A percentile compares a stretch with the other conserved stretches of the same genome.
phyloP scores from a whole-genome alignment of 2,113 vertebrate genomes.

The Pelodiscus sinensis region DNA sequence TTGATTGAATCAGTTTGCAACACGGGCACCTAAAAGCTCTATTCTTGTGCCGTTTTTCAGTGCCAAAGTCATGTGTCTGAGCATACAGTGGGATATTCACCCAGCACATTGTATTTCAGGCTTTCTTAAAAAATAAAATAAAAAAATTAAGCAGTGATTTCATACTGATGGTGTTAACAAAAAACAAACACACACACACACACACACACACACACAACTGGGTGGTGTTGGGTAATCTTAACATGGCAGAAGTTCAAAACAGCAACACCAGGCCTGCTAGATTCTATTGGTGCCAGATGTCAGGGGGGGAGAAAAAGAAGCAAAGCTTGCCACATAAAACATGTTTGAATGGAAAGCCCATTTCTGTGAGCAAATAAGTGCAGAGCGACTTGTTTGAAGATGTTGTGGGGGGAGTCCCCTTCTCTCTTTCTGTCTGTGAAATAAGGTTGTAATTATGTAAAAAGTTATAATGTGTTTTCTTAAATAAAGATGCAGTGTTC shows the following conservation, averaged over 20 bases:
- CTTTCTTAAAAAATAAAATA: neutral
- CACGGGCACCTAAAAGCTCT: slow-evolving; percentile 58
- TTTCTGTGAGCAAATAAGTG: slow-evolving; percentile 66
- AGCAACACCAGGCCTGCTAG: slow-evolving; percentile 82
- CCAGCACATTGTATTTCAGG: neutral
- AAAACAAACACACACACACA: slow-evolving; percentile 20
- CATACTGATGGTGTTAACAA: slow-evolving; percentile 45
- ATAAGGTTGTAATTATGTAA: slow-evolving; percentile 75
- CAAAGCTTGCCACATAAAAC: slow-evolving; percentile 86
- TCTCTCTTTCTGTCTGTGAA: slow-evolving; percentile 16
- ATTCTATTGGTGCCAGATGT: slow-evolving; percentile 93
- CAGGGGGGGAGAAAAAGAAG: slow-evolving; percentile 48
- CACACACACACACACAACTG: slow-evolving; percentile 54
- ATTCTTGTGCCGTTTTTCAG: neutral
- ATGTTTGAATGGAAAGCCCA: slow-evolving; percentile 84
- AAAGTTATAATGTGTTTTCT: slow-evolving; percentile 60
- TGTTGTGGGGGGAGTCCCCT: slow-evolving; percentile 51
- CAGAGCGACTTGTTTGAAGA: slow-evolving; percentile 68
- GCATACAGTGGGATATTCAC: neutral
- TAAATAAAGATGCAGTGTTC: slow-evolving; percentile 43
- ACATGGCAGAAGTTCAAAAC: slow-evolving; percentile 89
- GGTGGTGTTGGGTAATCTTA: slow-evolving; percentile 86
- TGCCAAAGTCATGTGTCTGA: neutral
- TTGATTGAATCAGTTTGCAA: slow-evolving; percentile 87
- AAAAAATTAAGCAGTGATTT: slow-evolving; percentile 39